Evolutionary conservation across 2,888 invertebrate species (phyloP).

Genomic region (Cephus sareptanus): DNA sequence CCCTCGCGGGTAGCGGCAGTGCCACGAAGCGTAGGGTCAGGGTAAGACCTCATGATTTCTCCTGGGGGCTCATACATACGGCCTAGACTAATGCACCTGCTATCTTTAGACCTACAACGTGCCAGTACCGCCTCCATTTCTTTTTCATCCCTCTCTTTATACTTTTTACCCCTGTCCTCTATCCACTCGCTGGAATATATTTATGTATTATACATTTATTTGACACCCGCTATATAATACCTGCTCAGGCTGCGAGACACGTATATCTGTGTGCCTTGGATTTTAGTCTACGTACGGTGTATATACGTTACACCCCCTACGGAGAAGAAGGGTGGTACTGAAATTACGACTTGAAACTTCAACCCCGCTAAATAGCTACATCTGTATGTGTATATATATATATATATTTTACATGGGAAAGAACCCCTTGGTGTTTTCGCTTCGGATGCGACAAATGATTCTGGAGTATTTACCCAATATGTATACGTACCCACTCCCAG

Average conservation of each 20-base stretch:
- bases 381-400: neutral
- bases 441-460: neutral
- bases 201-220: conserved; percentile 6
- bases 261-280: neutral
- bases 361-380: neutral
- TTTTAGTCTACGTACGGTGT: conserved; percentile 10
- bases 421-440: neutral
- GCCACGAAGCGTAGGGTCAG: conserved; percentile 37
- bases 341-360: neutral
- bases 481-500: neutral
- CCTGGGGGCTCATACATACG: conserved; percentile 56
- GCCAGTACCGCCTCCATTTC: conserved; percentile 13
- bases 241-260: neutral
- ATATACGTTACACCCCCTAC: conserved; percentile 10
- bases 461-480: neutral
- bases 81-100: conserved; percentile 59
- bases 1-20: conserved; percentile 32
- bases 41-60: conserved; percentile 63
- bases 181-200: neutral
- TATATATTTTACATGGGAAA: neutral
- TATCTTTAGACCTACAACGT: conserved; percentile 41
- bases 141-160: conserved; percentile 14
- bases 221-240: neutral
- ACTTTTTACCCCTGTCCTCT: conserved; percentile 14
- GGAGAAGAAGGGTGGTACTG: neutral